Base-by-base conservation (phyloP, 2,888 invertebrate genomes). In the Dolichomitus sp. region DNA sequence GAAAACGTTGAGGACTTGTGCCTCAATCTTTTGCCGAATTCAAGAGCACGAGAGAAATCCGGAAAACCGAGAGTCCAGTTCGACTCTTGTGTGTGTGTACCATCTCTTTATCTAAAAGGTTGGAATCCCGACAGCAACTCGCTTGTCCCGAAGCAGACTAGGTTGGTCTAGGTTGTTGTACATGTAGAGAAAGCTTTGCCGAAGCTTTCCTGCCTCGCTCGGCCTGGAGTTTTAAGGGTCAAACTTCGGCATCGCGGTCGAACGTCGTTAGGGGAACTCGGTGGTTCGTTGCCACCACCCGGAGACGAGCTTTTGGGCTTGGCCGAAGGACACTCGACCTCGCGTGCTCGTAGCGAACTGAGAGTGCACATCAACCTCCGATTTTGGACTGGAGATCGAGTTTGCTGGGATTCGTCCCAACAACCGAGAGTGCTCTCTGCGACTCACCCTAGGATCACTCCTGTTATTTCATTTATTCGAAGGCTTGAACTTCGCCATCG, bases 221-320 rank as follows among this genome's bases (percentile, higher is more conserved):
- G 37, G 42, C 52, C 81, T 45, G 65, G 76, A 83, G 84, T 83
- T 84, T 84, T 86, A 86, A 84, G 84, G 83, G 83, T 66, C 81
- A 84, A 86, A 86, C 81, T 83, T 86, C 74, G 61, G 70, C 33
- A 45, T 48, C 59, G 52, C 42, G 80, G 83, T 81, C 63, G 80
- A 86, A 83, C 80, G 75, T 84, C 83, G 84, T 86, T 86, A 80
- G 74, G 70, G 65, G 72, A 76, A 84, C 81, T 84, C 78, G 33
- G 50, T 59, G 50, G 54, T 48, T 30, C 45, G 52, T 48, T n/a
- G 61, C 65, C 59, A 50, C 59, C 57, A 42, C 54, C 66, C 3
- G 48, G 40, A 45, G 11, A 42, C 54, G 65, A 40, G 61, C 69
- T 45, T 74, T 79, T 75, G 27, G 59, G 70, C 37, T 61, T 68